These are phyloP conservation scores for Apolygus lucorum DNA, from an alignment of 1,140 invertebrate genomes.

Conservation along the genomic window DNA sequence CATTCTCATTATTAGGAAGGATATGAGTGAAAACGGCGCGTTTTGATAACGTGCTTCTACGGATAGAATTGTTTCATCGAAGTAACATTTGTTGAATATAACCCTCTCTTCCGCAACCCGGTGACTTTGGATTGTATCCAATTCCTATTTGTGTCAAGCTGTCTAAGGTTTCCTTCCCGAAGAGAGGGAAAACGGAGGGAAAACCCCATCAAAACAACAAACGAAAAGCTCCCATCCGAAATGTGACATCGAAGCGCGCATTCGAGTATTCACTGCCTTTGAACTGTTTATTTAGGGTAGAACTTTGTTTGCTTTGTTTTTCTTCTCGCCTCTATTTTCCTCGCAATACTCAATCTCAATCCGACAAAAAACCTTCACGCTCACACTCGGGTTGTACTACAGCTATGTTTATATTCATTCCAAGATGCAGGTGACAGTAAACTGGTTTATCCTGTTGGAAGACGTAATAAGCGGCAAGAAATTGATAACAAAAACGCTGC, in stretches of 20 bases:
- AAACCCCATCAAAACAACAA: neutral
- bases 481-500: no score
- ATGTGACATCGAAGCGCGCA: neutral
- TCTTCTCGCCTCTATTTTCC: neutral
- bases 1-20: no score
- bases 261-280: constrained; percentile 14
- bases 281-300: constrained; percentile 6
- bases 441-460: no score
- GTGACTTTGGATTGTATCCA: constrained; percentile 3
- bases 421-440: no score
- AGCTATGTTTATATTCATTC: no score
- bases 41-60: no score
- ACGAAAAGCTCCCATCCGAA: neutral
- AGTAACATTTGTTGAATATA: constrained; percentile 17
- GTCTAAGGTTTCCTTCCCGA: constrained; percentile 15
- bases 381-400: no score
- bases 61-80: no score
- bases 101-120: neutral
- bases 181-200: neutral
- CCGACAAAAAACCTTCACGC: neutral
- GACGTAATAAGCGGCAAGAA: no score
- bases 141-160: neutral
- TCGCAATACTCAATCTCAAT: neutral
- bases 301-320: neutral
- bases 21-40: no score